Base-by-base conservation (phyloP, 2,113 vertebrate genomes). In the Tragelaphus strepsiceros region DNA sequence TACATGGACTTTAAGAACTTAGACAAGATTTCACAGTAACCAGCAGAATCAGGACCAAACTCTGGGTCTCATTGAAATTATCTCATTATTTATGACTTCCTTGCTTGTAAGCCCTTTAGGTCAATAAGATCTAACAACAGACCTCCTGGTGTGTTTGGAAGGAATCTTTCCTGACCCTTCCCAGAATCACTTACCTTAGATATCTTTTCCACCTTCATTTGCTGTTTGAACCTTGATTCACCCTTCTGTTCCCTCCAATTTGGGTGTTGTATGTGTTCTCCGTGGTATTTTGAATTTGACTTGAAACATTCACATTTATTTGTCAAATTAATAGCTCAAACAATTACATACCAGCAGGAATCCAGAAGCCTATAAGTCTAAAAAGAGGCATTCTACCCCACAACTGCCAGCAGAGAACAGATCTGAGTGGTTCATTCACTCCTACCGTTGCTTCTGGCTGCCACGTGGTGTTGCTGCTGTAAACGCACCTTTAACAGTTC, bases 61-160 rank as follows among this genome's bases (percentile, higher is more conserved):
- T 88, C 46, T 94, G 14, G 26, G 16, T 77, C 22, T 83, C 93
- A 80, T 24, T 97, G 88, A 94, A 95, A 94, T 39, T 95, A 7
- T 35, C 17, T 78, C 67, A 28, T 51, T 93, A 39, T 59, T 51
- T 93, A 62, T 71, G n/a, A 54, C 2, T 96, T 82, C 7, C 59
- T 96, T 82, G 54, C 39, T 86, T 88, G 24, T 49, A 80, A 97
- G 22, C 39, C 46, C 35, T 92, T 89, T 61, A 88, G 16, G 67
- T 96, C 21, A 81, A 6, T 91, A 49, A 92, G 88, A 82, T 84
- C 5, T 71, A 85, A 61, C 56, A 12, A 54, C 24, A 61, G 22
- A 9, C 4, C 71, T 83, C 86, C 30, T 90, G 67, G 64, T 1
- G 8, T n/a, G 84, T 51, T 22, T 92, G 56, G 59, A 83, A 86